Percentiles rank a stretch among this genome's conserved stretches.
These are phyloP conservation scores for Discoglossus pictus DNA, from an alignment of 2,797 vertebrate species.

Conservation along the genomic window DNA sequence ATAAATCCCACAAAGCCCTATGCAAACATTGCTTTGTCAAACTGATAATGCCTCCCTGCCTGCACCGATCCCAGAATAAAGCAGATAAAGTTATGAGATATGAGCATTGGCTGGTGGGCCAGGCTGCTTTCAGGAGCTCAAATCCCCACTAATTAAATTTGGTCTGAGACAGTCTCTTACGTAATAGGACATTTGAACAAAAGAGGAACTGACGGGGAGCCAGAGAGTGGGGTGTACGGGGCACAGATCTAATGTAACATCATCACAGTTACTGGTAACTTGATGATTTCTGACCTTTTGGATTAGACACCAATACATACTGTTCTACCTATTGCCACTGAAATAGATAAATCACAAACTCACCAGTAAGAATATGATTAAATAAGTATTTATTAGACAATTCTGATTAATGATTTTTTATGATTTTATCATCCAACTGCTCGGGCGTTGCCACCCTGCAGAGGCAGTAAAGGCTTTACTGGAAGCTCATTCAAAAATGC, in stretches of 20 bases:
- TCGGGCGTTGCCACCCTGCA: too few relatives aligned
- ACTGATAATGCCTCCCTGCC: conserved; percentile 12
- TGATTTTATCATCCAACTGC: too few relatives aligned
- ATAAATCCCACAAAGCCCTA: conserved; percentile 26
- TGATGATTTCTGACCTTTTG: conserved; percentile 42
- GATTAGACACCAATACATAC: conserved; percentile 16
- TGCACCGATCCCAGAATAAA: conserved; percentile 14
- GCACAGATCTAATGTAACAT: conserved; percentile 39
- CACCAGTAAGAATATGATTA: conserved; percentile 18
- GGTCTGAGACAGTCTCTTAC: conserved; percentile 45
- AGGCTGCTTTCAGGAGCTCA: conserved; percentile 28
- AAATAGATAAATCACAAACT: conserved; percentile 18
- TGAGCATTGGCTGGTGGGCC: conserved; percentile 32
- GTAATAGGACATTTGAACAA: conserved; percentile 40
- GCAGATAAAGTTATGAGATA: conserved; percentile 32
- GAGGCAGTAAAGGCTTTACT: too few relatives aligned
- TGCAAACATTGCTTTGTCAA: conserved; percentile 38
- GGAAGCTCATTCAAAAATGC: too few relatives aligned
- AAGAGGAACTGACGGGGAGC: conserved; percentile 41
- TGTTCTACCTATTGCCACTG: conserved; percentile 22
- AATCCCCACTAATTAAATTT: conserved; percentile 49
- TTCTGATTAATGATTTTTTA: neutral
- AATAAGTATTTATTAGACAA: too few relatives aligned
- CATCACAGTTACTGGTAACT: conserved; percentile 29
- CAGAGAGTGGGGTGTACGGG: conserved; percentile 6